These are phyloP conservation scores for Drosophila acutilabella DNA, from an alignment of 2,888 invertebrate genomes.

Conservation along the genomic window DNA sequence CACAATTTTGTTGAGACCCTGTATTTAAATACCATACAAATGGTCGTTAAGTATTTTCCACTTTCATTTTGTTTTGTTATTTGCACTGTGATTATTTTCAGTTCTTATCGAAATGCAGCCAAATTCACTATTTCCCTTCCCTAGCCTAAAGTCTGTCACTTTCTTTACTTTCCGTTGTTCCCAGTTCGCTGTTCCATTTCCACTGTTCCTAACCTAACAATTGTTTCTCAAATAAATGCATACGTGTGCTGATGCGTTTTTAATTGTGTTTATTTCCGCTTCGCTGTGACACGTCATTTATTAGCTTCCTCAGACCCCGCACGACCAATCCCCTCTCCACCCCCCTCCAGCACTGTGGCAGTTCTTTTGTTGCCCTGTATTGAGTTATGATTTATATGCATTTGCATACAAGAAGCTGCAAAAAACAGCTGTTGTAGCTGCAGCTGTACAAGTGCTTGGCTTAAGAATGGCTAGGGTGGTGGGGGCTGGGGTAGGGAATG, in stretches of 20 bases:
- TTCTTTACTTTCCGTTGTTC: background rate
- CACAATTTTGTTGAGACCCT: too few relatives aligned
- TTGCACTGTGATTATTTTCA: background rate
- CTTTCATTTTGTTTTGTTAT: background rate
- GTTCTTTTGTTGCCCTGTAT: conserved; percentile 45
- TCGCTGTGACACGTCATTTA: conserved; percentile 75
- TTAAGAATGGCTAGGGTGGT: background rate
- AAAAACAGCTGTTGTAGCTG: background rate
- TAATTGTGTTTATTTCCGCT: conserved; percentile 82
- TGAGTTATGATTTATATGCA: conserved; percentile 60
- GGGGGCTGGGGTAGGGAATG: background rate
- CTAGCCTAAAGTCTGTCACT: too few relatives aligned
- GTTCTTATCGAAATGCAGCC: background rate
- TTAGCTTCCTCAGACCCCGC: conserved; percentile 43
- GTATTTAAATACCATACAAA: background rate
- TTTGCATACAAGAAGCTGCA: conserved; percentile 17
- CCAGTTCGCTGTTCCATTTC: background rate
- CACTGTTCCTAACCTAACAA: background rate
- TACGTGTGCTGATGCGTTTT: conserved; percentile 75
- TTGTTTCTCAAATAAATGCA: conserved; percentile 3
- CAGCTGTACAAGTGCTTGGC: background rate
- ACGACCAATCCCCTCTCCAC: background rate
- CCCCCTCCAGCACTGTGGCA: background rate
- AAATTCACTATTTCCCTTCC: background rate
- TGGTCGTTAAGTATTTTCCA: background rate